Evolutionary conservation across 2,797 vertebrate genomes (phyloP).

Genomic region (Coendou prehensilis): DNA sequence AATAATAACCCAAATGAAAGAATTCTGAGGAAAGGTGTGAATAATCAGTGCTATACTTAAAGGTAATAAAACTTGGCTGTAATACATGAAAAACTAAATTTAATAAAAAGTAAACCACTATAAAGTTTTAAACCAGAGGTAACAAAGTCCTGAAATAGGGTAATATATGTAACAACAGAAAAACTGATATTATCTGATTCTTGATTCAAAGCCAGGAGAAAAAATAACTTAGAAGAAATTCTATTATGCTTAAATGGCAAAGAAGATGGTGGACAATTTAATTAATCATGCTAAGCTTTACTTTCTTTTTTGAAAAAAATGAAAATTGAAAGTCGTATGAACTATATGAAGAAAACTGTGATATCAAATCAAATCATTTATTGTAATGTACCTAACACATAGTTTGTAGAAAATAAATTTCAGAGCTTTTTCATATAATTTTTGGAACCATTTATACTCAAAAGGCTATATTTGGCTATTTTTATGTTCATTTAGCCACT

Average conservation of each 20-base stretch:
- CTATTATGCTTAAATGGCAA: background rate
- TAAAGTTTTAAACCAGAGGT: conserved; percentile 48
- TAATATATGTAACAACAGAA: background rate
- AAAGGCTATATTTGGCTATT: background rate
- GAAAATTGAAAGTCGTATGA: background rate
- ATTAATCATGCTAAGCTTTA: background rate
- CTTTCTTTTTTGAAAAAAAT: background rate
- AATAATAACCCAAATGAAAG: conserved; percentile 42
- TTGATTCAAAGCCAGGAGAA: conserved; percentile 21
- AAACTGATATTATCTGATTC: background rate
- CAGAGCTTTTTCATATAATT: background rate
- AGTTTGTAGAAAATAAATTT: background rate
- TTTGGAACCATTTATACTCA: conserved; percentile 24
- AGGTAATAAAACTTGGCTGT: conserved; percentile 56
- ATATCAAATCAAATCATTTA: conserved; percentile 13
- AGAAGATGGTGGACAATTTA: background rate
- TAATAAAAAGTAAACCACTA: background rate
- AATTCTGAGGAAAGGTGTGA: conserved; percentile 33
- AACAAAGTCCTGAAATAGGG: background rate
- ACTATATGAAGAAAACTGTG: background rate
- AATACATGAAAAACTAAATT: conserved; percentile 33
- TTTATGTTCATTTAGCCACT: conserved; percentile 64
- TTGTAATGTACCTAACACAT: background rate
- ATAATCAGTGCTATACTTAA: conserved; percentile 29
- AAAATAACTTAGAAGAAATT: background rate